phyloP scores from a whole-genome alignment of 2,797 vertebrate species.

The Danio jaintianensis region DNA sequence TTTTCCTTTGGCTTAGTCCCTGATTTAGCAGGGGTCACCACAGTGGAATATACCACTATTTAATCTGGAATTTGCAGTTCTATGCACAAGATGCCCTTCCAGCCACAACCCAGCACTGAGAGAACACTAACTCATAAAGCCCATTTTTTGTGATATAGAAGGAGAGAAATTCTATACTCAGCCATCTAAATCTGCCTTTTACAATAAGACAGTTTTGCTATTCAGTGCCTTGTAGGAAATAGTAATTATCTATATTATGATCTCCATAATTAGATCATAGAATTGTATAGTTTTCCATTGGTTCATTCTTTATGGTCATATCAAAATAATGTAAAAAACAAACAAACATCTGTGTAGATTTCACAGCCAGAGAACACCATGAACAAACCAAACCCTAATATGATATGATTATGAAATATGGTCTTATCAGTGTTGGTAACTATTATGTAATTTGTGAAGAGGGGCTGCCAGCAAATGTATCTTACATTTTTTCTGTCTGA shows the following conservation, averaged over 20 bases:
- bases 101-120: no score
- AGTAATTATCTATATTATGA: no score
- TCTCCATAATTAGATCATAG: conserved; percentile 26
- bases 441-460: not conserved
- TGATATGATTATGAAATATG: not conserved
- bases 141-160: not conserved
- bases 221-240: conserved; percentile 1
- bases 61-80: no score
- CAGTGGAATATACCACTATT: no score
- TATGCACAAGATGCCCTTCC: no score
- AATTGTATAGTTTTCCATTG: conserved; percentile 15
- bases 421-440: not conserved
- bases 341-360: conserved; percentile 1
- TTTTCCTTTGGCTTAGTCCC: no score
- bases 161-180: not conserved
- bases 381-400: no score
- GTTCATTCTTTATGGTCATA: conserved; percentile 29
- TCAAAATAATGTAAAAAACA: conserved; percentile 34
- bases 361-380: conserved; percentile 9
- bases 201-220: conserved; percentile 1
- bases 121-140: no score
- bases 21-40: no score
- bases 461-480: not conserved
- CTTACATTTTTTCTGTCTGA: no score
- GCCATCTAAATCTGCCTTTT: conserved; percentile 20